These are phyloP conservation scores for Cataglyphis rosenhaueri DNA, from an alignment of 2,888 invertebrate genomes.

Conservation along the genomic window DNA sequence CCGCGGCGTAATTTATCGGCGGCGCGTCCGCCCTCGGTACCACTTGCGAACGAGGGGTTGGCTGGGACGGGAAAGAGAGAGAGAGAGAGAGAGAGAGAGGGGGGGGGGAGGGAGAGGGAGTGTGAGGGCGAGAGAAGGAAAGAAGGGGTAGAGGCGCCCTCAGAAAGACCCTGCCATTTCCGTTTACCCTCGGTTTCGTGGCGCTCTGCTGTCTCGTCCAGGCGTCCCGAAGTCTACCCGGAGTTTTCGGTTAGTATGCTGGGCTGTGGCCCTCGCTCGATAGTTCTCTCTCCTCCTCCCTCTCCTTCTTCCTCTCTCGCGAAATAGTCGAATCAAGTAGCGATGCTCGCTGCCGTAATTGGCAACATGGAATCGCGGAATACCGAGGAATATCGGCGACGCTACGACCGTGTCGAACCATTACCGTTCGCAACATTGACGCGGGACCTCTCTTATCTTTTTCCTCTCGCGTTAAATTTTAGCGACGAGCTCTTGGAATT, in stretches of 20 bases:
- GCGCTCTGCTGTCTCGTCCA: constrained; percentile 58
- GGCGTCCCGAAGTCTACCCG: constrained; percentile 63
- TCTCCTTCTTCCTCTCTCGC: neutral
- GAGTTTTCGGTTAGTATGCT: constrained; percentile 61
- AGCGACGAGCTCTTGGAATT: neutral
- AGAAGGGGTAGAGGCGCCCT: constrained; percentile 52
- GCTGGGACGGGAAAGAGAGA: neutral
- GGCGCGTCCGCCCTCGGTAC: constrained; percentile 45
- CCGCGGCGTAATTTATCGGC: constrained; percentile 56
- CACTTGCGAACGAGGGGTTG: constrained; percentile 36
- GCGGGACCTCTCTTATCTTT: neutral
- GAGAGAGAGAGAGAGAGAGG: neutral
- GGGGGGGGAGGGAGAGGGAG: neutral
- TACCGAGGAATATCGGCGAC: constrained; percentile 1
- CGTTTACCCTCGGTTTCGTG: constrained; percentile 56
- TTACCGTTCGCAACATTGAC: constrained; percentile 28
- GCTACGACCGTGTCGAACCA: constrained; percentile 2
- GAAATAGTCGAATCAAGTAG: constrained; percentile 49
- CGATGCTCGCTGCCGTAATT: constrained; percentile 50
- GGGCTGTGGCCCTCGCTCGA: constrained; percentile 40
- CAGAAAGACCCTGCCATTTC: constrained; percentile 53
- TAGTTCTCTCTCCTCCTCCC: constrained; percentile 12
- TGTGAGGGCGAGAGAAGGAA: neutral
- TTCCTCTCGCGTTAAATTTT: neutral
- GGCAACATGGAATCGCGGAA: constrained; percentile 46